Conservation (phyloP, 2,888 invertebrate genomes). For the Stenichneumon culpator region DNA sequence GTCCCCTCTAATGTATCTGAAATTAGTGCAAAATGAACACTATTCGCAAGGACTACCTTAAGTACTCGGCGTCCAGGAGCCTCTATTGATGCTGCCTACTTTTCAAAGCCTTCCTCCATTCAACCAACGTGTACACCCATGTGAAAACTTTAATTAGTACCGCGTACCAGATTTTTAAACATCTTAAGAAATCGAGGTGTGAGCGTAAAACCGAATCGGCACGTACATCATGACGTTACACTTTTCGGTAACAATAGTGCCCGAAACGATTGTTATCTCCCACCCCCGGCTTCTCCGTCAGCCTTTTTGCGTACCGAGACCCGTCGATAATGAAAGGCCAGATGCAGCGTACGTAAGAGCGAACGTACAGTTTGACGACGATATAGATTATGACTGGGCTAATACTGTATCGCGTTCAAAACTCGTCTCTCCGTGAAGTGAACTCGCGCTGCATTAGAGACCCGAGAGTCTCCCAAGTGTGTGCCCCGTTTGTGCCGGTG, state of each 20-base stretch:
- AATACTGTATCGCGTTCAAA: slow-evolving; percentile 14
- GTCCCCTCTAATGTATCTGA: too few species aligned
- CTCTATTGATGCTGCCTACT: too few species aligned
- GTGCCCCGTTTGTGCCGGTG: neutral
- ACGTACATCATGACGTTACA: slow-evolving; percentile 33
- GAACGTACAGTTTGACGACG: neutral
- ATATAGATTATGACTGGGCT: neutral
- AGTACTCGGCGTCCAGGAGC: too few species aligned
- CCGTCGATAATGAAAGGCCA: slow-evolving; percentile 24
- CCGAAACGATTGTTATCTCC: slow-evolving; percentile 29
- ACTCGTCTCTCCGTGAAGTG: neutral
- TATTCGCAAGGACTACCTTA: too few species aligned
- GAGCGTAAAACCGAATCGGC: neutral
- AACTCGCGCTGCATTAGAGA: neutral
- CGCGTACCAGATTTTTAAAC: too few species aligned
- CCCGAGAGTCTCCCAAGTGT: neutral
- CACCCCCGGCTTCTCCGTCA: neutral
- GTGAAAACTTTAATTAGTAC: too few species aligned
- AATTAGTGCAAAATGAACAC: too few species aligned
- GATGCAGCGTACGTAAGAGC: neutral
- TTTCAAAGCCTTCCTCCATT: too few species aligned
- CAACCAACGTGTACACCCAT: too few species aligned
- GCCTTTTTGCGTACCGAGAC: too few species aligned
- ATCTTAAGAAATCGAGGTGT: too few species aligned
- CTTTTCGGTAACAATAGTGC: slow-evolving; percentile 21